Percentiles rank a stretch among this genome's conserved stretches.
Evolutionary conservation across 1,140 invertebrate species (phyloP).

Genomic region (Thrips palmi): DNA sequence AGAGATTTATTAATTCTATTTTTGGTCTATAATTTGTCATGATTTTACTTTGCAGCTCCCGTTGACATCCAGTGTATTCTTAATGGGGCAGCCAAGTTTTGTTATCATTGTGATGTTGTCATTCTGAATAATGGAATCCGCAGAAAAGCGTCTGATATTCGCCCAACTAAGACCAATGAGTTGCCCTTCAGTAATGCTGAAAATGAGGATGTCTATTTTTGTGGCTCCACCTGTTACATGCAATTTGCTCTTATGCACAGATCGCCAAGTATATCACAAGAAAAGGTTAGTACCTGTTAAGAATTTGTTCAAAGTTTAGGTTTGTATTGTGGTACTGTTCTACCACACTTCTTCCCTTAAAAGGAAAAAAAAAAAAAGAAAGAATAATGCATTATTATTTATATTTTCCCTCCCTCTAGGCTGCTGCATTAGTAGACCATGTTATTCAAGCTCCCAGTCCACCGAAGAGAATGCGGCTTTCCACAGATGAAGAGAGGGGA

Average conservation of each 20-base stretch:
- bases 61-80: slow-evolving; percentile 80
- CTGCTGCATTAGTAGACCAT: slow-evolving; percentile 4
- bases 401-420: no score
- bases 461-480: background rate
- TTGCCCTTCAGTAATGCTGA: slow-evolving; percentile 48
- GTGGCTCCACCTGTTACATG: slow-evolving; percentile 67
- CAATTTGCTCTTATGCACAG: slow-evolving; percentile 52
- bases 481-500: slow-evolving; percentile 4
- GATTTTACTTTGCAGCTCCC: slow-evolving; percentile 29
- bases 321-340: no score
- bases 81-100: slow-evolving; percentile 75
- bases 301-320: no score
- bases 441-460: background rate
- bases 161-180: no score
- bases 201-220: slow-evolving; percentile 64
- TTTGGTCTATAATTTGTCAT: slow-evolving; percentile 9
- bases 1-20: background rate
- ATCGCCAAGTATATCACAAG: slow-evolving; percentile 28
- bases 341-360: no score
- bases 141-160: slow-evolving; percentile 60
- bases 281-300: no score
- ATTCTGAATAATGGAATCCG: slow-evolving; percentile 62
- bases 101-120: slow-evolving; percentile 77
- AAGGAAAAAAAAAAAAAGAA: no score
- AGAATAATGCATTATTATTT: no score